Conservation (phyloP, 2,797 vertebrate species). For the Gallirallus australis region DNA sequence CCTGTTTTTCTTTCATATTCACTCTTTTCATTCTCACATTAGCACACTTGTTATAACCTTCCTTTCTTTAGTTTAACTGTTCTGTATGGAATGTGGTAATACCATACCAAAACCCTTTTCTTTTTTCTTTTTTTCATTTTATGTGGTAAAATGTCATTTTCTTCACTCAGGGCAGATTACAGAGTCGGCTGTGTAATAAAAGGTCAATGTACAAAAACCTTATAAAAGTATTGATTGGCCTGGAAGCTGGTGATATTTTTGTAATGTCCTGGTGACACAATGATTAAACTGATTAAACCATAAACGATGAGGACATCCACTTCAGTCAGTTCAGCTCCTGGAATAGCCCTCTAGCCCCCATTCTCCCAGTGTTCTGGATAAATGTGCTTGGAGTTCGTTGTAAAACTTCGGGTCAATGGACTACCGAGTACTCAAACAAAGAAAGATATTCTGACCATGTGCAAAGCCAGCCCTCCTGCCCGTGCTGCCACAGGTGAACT, state of each 20-base stretch:
- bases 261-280: conserved; percentile 12
- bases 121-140: neutral
- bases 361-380: conserved; percentile 75
- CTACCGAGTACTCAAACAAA: conserved; percentile 77
- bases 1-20: neutral
- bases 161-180: neutral
- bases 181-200: neutral
- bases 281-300: conserved; percentile 41
- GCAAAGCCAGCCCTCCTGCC: conserved; percentile 41
- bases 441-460: conserved; percentile 65
- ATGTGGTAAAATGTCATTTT: neutral
- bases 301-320: conserved; percentile 11
- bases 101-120: neutral
- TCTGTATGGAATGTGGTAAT: neutral
- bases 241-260: conserved; percentile 47
- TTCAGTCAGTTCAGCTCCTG: conserved; percentile 67
- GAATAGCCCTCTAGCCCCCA: conserved; percentile 59
- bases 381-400: conserved; percentile 77
- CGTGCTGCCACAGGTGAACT: conserved; percentile 46
- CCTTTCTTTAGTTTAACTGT: conserved; percentile 1
- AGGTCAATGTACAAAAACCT: conserved; percentile 27
- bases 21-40: conserved; percentile 20
- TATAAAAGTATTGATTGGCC: neutral
- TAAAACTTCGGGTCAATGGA: conserved; percentile 72
- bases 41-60: neutral